Evolutionary conservation across 2,113 vertebrate genomes (phyloP).

Genomic region (Brachyhypopomus occidentalis): DNA sequence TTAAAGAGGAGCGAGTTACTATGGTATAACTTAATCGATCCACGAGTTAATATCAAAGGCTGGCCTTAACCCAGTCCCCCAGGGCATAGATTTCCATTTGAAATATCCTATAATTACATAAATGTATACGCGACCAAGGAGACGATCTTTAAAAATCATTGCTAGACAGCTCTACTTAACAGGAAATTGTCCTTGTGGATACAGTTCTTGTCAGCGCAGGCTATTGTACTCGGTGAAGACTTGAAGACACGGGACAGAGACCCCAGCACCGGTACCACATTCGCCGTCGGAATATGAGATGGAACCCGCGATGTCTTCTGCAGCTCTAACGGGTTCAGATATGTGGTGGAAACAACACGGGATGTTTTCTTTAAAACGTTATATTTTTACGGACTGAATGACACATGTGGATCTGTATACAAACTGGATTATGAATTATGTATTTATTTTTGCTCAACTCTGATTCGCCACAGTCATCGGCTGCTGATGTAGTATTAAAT

Average conservation of each 20-base stretch:
- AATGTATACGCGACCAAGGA: slow-evolving; percentile 16
- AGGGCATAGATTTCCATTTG: slow-evolving; percentile 39
- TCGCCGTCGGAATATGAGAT: background rate
- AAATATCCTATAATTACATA: slow-evolving; percentile 46
- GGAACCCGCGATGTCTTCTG: background rate
- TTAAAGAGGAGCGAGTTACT: background rate
- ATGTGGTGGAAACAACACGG: background rate
- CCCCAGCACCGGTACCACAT: background rate
- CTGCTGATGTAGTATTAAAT: slow-evolving; percentile 23
- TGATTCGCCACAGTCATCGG: slow-evolving; percentile 15
- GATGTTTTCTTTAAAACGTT: slow-evolving; percentile 19
- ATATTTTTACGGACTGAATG: slow-evolving; percentile 12
- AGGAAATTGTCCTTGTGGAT: background rate
- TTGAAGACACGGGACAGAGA: background rate
- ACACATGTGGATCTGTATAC: slow-evolving; percentile 24
- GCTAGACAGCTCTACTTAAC: background rate
- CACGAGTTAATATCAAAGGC: background rate
- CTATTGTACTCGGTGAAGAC: background rate
- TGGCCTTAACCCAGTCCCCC: background rate
- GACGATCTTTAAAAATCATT: background rate
- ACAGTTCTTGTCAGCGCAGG: background rate
- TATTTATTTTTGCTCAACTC: slow-evolving; percentile 27
- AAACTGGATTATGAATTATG: slow-evolving; percentile 48
- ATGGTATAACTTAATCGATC: background rate
- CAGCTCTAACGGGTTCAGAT: background rate